phyloP scores from a whole-genome alignment of 2,113 vertebrate genomes.

The Galemys pyrenaicus region DNA sequence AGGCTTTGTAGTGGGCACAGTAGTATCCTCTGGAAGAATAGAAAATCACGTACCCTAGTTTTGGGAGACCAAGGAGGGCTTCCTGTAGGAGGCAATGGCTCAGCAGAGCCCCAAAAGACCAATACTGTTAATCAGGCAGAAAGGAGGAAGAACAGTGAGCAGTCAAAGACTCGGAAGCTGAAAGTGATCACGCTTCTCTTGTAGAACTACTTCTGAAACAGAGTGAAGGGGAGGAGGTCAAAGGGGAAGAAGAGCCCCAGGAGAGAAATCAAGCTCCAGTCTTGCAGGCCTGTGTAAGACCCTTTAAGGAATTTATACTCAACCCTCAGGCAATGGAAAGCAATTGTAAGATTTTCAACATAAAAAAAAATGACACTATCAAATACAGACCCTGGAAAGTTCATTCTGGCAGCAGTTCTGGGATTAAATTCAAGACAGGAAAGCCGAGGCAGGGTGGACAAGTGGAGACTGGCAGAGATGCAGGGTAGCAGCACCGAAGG shows the following conservation, averaged over 20 bases:
- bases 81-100: background rate
- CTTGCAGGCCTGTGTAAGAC: background rate
- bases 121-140: background rate
- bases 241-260: background rate
- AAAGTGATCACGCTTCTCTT: background rate
- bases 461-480: background rate
- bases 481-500: background rate
- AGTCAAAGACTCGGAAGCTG: background rate
- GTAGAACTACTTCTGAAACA: background rate
- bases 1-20: background rate
- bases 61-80: background rate
- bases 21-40: background rate
- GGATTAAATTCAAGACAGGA: background rate
- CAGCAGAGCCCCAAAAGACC: background rate
- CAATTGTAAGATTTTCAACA: slow-evolving; percentile 1
- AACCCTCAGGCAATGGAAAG: background rate
- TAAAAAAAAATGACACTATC: background rate
- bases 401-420: background rate
- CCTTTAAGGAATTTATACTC: background rate
- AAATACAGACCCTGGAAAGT: background rate
- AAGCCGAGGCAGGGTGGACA: background rate
- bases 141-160: background rate
- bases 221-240: background rate
- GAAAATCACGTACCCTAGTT: background rate
- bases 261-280: background rate